These are phyloP conservation scores for Amphiprion clarkii DNA, from an alignment of 2,797 vertebrate species.

Conservation along the genomic window DNA sequence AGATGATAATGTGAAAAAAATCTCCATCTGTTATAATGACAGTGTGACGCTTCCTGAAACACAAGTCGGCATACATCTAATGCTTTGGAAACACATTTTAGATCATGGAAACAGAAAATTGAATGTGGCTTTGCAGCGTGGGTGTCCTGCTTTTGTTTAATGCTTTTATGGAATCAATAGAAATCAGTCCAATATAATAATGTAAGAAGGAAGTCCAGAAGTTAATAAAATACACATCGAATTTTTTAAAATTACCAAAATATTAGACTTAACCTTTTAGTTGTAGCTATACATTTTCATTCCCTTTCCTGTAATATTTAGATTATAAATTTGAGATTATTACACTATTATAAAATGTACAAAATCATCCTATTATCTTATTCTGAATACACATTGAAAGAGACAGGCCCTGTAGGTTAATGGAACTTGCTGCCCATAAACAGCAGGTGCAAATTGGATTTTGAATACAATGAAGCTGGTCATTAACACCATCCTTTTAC, in stretches of 20 bases:
- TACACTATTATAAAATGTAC: too few species aligned
- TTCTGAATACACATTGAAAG: neutral
- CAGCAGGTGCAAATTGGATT: conserved; percentile 1
- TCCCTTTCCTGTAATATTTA: too few species aligned
- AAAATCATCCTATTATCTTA: neutral
- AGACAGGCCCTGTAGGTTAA: too few species aligned
- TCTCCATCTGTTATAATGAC: neutral
- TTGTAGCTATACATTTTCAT: too few species aligned
- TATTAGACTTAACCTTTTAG: too few species aligned
- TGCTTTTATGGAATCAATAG: neutral
- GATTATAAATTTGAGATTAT: too few species aligned
- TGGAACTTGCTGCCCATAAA: too few species aligned
- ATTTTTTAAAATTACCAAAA: neutral
- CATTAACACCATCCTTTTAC: neutral
- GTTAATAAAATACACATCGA: neutral
- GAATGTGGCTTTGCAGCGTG: too few species aligned
- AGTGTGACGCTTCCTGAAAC: neutral
- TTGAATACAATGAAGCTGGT: neutral
- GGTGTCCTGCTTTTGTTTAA: neutral
- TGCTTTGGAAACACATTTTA: too few species aligned
- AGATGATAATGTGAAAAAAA: neutral
- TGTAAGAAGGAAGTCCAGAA: neutral
- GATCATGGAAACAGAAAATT: too few species aligned
- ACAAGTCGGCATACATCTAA: too few species aligned
- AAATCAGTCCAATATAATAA: neutral